These are phyloP conservation scores for Lasioglossum oenotherae DNA, from an alignment of 2,888 invertebrate species.

Conservation along the genomic window DNA sequence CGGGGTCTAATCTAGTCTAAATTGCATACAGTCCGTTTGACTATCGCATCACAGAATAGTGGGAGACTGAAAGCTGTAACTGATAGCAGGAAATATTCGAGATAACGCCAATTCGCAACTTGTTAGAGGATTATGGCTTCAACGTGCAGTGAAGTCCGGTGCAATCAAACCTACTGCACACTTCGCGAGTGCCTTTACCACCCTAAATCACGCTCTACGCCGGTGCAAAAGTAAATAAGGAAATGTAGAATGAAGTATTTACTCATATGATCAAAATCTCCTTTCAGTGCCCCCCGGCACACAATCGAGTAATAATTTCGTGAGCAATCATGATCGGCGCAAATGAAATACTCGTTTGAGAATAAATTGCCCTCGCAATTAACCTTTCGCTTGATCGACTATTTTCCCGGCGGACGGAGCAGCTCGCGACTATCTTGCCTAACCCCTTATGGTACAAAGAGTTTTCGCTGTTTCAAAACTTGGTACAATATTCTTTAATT, in stretches of 20 bases:
- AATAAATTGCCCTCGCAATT: slow-evolving; percentile 28
- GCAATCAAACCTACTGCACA: neutral
- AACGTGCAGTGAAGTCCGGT: neutral
- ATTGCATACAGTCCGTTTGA: neutral
- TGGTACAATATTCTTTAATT: neutral
- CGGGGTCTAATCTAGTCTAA: neutral
- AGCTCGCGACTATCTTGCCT: neutral
- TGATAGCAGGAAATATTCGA: neutral
- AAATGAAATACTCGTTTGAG: slow-evolving; percentile 24
- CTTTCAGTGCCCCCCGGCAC: neutral
- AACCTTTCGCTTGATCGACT: slow-evolving; percentile 20
- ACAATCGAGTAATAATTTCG: neutral
- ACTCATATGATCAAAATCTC: neutral
- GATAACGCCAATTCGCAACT: neutral
- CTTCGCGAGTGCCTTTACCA: neutral
- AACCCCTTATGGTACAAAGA: neutral
- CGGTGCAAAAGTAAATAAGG: slow-evolving; percentile 1
- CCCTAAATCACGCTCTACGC: slow-evolving; percentile 3
- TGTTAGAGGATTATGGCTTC: neutral
- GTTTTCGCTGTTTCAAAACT: neutral
- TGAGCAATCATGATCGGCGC: slow-evolving; percentile 23
- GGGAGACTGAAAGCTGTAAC: neutral
- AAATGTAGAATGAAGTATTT: neutral
- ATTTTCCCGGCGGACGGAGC: slow-evolving; percentile 23
- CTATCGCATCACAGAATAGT: neutral